Percentiles rank a stretch among this genome's conserved stretches.
Conservation (phyloP, 2,888 invertebrate species). For the Pecten maximus region DNA sequence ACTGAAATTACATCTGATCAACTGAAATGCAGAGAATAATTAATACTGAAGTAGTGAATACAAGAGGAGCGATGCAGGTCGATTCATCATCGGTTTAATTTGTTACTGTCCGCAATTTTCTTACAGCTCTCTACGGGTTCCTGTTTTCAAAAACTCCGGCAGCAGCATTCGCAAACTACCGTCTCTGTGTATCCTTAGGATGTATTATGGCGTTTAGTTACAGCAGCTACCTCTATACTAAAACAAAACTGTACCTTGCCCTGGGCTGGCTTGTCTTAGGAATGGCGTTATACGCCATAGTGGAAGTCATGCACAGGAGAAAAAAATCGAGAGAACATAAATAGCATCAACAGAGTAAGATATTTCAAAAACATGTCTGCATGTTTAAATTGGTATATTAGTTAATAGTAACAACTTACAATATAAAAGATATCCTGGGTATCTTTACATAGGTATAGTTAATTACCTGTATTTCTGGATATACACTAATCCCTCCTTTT, state of each 20-base stretch:
- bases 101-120: not conserved
- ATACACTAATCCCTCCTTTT: too few species aligned
- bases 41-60: too few species aligned
- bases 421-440: too few species aligned
- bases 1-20: too few species aligned
- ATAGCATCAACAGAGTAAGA: not conserved
- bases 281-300: slow-evolving; percentile 57
- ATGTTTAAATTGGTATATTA: not conserved
- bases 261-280: slow-evolving; percentile 59
- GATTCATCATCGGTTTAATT: too few species aligned
- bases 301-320: slow-evolving; percentile 57
- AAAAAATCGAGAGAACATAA: not conserved
- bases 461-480: too few species aligned
- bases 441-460: too few species aligned
- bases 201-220: slow-evolving; percentile 93
- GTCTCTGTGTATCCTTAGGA: slow-evolving; percentile 93
- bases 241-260: slow-evolving; percentile 87
- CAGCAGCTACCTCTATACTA: slow-evolving; percentile 90
- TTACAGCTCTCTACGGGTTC: slow-evolving; percentile 66
- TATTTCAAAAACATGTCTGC: not conserved
- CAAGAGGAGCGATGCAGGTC: too few species aligned
- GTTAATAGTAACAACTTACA: too few species aligned
- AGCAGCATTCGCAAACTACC: slow-evolving; percentile 64
- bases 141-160: slow-evolving; percentile 63
- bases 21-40: too few species aligned